These are phyloP conservation scores for Saccostrea cuccullata DNA, from an alignment of 1,140 invertebrate species.

Conservation along the genomic window DNA sequence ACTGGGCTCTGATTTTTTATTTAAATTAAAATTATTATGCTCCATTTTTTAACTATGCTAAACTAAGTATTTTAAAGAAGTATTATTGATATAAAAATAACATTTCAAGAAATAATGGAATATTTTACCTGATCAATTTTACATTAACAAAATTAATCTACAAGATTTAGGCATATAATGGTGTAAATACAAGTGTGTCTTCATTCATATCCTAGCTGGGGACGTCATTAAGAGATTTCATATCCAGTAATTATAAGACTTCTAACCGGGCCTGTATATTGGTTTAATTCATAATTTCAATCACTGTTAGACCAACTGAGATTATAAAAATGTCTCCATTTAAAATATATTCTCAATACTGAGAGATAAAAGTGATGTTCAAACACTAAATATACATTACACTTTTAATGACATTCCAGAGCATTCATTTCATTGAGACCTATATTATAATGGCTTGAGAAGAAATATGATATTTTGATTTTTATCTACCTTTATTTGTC, in stretches of 20 bases:
- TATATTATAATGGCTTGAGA: background rate
- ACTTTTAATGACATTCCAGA: background rate
- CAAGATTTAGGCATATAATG: background rate
- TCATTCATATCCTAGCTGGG: background rate
- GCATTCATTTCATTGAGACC: background rate
- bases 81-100: too few relatives aligned
- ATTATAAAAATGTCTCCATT: background rate
- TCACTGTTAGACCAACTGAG: background rate
- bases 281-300: background rate
- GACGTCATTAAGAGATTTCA: background rate
- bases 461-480: constrained; percentile 30
- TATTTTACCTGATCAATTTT: too few relatives aligned
- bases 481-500: background rate
- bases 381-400: constrained; percentile 10
- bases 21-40: too few relatives aligned
- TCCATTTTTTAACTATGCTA: too few relatives aligned
- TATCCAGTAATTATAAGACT: background rate
- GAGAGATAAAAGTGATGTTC: background rate
- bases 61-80: too few relatives aligned
- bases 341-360: background rate
- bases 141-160: background rate
- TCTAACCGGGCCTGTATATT: background rate
- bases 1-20: too few relatives aligned
- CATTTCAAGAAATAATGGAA: too few relatives aligned
- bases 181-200: background rate